phyloP scores from a whole-genome alignment of 2,113 vertebrate genomes.

The Nannobrachium achirus region DNA sequence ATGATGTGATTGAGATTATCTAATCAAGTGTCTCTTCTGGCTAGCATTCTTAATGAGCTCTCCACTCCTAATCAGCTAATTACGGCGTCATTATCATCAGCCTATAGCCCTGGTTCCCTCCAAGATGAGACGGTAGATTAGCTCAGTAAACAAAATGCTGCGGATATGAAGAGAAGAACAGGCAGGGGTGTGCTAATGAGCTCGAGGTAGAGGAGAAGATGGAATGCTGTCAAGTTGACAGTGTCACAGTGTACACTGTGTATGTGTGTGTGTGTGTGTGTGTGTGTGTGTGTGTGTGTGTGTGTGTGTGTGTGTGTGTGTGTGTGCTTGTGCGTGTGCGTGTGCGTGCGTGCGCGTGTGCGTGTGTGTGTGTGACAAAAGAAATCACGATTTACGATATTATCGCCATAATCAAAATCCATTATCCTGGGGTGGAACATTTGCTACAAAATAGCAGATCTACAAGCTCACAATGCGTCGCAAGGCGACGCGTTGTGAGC shows the following conservation, averaged over 20 bases:
- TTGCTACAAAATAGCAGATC: no score
- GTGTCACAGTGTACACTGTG: conserved; percentile 22
- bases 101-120: conserved; percentile 19
- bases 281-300: background rate
- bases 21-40: conserved; percentile 60
- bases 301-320: background rate
- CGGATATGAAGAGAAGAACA: background rate
- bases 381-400: no score
- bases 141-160: conserved; percentile 36
- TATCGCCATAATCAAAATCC: no score
- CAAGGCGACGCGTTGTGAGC: no score
- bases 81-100: conserved; percentile 57
- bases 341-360: background rate
- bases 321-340: background rate
- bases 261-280: background rate
- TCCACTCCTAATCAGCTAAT: conserved; percentile 61
- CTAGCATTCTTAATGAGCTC: conserved; percentile 53
- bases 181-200: background rate
- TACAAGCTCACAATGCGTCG: no score
- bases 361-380: background rate
- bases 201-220: background rate
- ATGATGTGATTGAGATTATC: conserved; percentile 51
- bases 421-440: no score
- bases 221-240: no score
- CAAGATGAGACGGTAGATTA: conserved; percentile 41